These are phyloP conservation scores for Eospalax fontanierii DNA, from an alignment of 2,797 vertebrate species.

Conservation along the genomic window DNA sequence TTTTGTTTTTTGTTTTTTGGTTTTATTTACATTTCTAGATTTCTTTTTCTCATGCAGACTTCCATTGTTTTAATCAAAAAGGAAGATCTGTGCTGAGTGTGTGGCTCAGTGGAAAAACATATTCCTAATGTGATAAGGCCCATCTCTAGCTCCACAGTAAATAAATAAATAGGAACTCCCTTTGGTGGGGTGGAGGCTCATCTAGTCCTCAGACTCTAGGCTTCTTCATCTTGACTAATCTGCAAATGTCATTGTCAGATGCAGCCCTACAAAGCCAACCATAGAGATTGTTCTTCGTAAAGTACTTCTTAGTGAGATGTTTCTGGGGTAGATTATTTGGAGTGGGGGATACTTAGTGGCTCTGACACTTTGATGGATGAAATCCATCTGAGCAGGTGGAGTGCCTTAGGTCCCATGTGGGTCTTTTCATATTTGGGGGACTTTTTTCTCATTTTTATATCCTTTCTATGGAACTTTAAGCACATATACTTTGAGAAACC, in stretches of 20 bases:
- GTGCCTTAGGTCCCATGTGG: not conserved
- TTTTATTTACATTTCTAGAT: not conserved
- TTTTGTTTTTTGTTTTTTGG: too few relatives aligned
- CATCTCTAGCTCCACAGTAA: not conserved
- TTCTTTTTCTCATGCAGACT: not conserved
- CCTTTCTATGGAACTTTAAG: not conserved
- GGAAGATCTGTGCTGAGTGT: not conserved
- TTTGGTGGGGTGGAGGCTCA: not conserved
- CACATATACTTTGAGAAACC: not conserved
- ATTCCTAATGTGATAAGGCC: not conserved
- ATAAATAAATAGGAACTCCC: not conserved
- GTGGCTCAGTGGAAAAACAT: not conserved
- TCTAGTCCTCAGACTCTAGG: not conserved
- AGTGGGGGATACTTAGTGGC: not conserved
- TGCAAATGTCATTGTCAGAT: not conserved
- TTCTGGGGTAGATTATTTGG: not conserved
- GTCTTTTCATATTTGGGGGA: not conserved
- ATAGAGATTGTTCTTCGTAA: not conserved
- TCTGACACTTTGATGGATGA: not conserved
- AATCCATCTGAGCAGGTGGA: not conserved
- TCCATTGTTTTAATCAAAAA: not conserved
- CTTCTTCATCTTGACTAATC: not conserved
- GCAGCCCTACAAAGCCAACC: not conserved
- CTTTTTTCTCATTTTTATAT: not conserved
- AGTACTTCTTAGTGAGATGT: not conserved